Evolutionary conservation across 2,797 vertebrate species (phyloP), one percentile per base, ranked within the genome.

Genomic region (Chelon auratus): DNA sequence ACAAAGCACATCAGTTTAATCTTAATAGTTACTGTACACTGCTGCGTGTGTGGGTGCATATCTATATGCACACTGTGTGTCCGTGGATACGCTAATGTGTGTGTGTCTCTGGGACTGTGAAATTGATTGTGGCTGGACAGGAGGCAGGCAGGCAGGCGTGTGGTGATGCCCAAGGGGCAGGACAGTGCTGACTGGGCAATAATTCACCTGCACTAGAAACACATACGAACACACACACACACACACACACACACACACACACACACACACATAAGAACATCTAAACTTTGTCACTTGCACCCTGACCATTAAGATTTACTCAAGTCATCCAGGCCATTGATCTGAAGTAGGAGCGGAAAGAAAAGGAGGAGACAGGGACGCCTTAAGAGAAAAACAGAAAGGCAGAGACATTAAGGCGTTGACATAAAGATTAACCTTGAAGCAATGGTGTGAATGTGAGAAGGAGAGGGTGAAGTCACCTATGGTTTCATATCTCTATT

Each of bases 61-160:
- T 65, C 26, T 12, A 4, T n/a, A 18, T 13, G 7, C 62, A 5
- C 30, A 33, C 2, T 52, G 33, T 56, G 40, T 72, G 53, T 53
- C 18, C 52, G 13, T 58, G 14, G 63, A 33, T 43, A 17, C 42
- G 39, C 45, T 9, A 26, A 26, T 62, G 3, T 45, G 40, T 72
- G 39, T 22, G 55, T 39, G 9, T 55, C 59, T 39, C 9, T 48
- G 81, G 48, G 61, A 67, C 73, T 75, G 68, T 71, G 82, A 87
- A 93, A 94, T 94, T 93, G 93, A 95, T 94, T 93, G 90, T 90
- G 91, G 92, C 84, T 89, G 90, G 89, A 93, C 91, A 92, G 89
- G 92, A 91, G 91, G 85, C 87, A 89, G 89, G 90, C 88, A 91
- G 81, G 89, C 86, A 89, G 87, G 88, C 84, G 77, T 91, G 90